Conservation (phyloP, 2,113 vertebrate genomes). For the Apteryx mantelli region DNA sequence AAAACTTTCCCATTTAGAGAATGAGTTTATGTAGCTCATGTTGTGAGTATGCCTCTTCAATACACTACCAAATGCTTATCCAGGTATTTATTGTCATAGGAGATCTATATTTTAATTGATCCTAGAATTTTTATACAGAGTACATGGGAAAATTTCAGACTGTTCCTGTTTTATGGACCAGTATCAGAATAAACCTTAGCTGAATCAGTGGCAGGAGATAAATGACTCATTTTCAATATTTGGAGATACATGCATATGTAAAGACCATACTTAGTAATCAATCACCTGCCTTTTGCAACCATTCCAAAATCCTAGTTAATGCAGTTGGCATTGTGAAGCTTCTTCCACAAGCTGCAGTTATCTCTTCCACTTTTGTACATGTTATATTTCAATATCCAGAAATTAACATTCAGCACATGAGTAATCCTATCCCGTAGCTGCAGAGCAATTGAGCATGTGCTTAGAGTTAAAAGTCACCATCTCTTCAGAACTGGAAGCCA, state of each 20-base stretch:
- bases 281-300: not conserved
- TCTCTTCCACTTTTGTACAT: not conserved
- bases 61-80: slow-evolving; percentile 76
- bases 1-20: slow-evolving; percentile 84
- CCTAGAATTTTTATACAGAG: slow-evolving; percentile 13
- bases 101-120: slow-evolving; percentile 56
- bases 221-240: not conserved
- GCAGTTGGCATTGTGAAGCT: not conserved
- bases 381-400: not conserved
- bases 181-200: not conserved
- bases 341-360: not conserved
- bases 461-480: slow-evolving; percentile 22
- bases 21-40: slow-evolving; percentile 85
- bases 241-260: not conserved
- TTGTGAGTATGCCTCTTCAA: slow-evolving; percentile 79
- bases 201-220: not conserved
- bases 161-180: not conserved
- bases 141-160: not conserved
- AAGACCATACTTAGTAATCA: not conserved
- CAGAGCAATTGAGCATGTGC: not conserved
- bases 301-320: not conserved
- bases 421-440: not conserved
- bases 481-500: slow-evolving; percentile 6
- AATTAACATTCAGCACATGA: not conserved
- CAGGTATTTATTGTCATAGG: slow-evolving; percentile 74